Evolutionary conservation across 1,140 invertebrate species (phyloP).

Genomic region (Zaprionus davidi): DNA sequence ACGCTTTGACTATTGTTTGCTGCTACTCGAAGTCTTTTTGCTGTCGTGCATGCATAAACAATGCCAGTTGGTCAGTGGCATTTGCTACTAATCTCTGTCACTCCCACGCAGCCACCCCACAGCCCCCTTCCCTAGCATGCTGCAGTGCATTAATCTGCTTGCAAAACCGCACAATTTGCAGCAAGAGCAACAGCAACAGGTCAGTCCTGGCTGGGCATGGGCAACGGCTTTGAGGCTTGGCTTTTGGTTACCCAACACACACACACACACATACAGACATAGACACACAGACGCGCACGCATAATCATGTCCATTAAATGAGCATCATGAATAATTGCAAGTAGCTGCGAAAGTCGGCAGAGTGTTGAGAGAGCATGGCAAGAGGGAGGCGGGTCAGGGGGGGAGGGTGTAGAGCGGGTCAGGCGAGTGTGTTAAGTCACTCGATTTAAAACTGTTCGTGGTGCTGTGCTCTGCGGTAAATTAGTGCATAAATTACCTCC

Average conservation of each 20-base stretch:
- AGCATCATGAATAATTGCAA: slow-evolving; percentile 24
- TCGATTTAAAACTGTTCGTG: slow-evolving; percentile 23
- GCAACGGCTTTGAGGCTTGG: neutral
- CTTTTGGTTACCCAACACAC: slow-evolving; percentile 2
- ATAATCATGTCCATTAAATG: slow-evolving; percentile 36
- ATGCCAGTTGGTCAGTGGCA: neutral
- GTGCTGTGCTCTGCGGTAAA: neutral
- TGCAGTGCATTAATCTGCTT: slow-evolving; percentile 37
- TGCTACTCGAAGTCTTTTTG: neutral
- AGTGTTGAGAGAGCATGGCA: neutral
- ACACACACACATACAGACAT: slow-evolving; percentile 6
- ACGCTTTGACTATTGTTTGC: neutral
- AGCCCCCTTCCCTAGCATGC: neutral
- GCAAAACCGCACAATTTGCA: slow-evolving; percentile 52
- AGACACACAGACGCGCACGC: neutral
- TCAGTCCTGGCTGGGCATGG: neutral
- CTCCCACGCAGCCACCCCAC: too few species aligned
- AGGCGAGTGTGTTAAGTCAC: slow-evolving; percentile 26
- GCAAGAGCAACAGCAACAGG: slow-evolving; percentile 27
- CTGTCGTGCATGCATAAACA: neutral
- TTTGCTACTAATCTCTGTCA: neutral
- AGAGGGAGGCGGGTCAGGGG: neutral
- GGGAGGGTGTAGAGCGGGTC: too few species aligned
- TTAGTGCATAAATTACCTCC: slow-evolving; percentile 28
- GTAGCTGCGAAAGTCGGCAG: slow-evolving; percentile 29